A percentile compares a stretch with the other conserved stretches of the same genome.
phyloP scores from a whole-genome alignment of 2,113 vertebrate genomes.

The Bos indicus region DNA sequence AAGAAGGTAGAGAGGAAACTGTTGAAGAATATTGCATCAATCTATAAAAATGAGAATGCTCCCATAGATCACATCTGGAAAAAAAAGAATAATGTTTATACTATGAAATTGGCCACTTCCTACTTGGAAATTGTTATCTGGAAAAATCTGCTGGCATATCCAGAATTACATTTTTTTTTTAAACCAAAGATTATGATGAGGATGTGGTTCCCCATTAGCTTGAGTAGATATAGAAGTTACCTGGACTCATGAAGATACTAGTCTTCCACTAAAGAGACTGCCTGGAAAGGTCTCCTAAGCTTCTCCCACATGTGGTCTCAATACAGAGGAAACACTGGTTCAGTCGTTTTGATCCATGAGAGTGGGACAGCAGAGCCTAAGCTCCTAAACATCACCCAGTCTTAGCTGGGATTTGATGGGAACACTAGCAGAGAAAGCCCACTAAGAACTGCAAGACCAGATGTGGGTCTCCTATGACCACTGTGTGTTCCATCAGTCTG shows the following conservation, averaged over 20 bases:
- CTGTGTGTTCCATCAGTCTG: fast-evolving
- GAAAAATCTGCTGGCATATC: not conserved
- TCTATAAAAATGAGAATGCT: not conserved
- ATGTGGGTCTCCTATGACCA: not conserved
- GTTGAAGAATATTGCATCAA: not conserved
- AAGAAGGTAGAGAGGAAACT: not conserved
- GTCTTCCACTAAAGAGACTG: not conserved
- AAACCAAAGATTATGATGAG: not conserved
- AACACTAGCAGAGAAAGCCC: not conserved
- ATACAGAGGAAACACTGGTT: not conserved
- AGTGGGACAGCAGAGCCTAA: not conserved
- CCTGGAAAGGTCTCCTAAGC: not conserved
- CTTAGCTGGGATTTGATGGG: not conserved
- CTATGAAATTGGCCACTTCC: not conserved
- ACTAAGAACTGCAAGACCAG: fast-evolving
- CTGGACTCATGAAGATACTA: not conserved
- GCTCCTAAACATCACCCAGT: not conserved
- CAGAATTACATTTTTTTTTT: not conserved
- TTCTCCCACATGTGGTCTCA: not conserved
- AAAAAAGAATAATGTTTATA: not conserved
- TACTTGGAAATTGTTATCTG: not conserved
- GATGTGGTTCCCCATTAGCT: not conserved
- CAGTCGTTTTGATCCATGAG: not conserved
- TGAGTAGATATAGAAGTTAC: not conserved
- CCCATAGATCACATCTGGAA: not conserved